Percentiles rank a stretch among this genome's conserved stretches.
Evolutionary conservation across 2,113 vertebrate species (phyloP).

Genomic region (Podarcis raffonei): DNA sequence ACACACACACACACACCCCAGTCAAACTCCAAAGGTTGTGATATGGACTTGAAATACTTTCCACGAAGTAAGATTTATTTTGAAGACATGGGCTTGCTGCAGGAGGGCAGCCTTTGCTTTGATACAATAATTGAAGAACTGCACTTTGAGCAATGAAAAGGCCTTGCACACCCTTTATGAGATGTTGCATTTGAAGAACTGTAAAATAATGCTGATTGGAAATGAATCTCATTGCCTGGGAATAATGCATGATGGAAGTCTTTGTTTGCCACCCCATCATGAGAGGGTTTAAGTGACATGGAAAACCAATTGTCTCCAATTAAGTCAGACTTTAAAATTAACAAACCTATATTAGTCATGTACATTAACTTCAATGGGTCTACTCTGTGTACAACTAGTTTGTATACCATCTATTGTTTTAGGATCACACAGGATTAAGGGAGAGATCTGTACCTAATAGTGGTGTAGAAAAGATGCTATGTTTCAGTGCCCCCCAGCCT

Average conservation of each 20-base stretch:
- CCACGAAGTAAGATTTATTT: constrained; percentile 14
- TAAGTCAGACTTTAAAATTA: too few relatives aligned
- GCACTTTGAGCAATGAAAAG: neutral
- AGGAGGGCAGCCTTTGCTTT: neutral
- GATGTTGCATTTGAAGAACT: neutral
- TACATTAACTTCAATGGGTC: too few relatives aligned
- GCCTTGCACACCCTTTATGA: neutral
- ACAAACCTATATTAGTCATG: too few relatives aligned
- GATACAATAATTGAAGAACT: constrained; percentile 9
- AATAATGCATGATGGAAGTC: neutral
- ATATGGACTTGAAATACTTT: constrained; percentile 22
- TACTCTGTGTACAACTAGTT: too few relatives aligned
- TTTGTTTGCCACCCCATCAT: neutral
- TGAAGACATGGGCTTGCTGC: neutral
- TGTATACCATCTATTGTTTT: neutral
- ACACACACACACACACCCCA: neutral
- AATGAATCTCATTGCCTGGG: fast-evolving
- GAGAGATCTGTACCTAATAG: neutral
- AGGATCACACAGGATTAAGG: neutral
- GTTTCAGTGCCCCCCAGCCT: too few relatives aligned
- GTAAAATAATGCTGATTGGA: neutral
- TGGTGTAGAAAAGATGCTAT: neutral
- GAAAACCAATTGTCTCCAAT: neutral
- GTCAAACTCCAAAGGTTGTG: neutral
- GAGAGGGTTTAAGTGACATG: neutral